A percentile compares a stretch with the other conserved stretches of the same genome.
Evolutionary conservation across 2,888 invertebrate species (phyloP).

Genomic region (Macroteleia sp.): DNA sequence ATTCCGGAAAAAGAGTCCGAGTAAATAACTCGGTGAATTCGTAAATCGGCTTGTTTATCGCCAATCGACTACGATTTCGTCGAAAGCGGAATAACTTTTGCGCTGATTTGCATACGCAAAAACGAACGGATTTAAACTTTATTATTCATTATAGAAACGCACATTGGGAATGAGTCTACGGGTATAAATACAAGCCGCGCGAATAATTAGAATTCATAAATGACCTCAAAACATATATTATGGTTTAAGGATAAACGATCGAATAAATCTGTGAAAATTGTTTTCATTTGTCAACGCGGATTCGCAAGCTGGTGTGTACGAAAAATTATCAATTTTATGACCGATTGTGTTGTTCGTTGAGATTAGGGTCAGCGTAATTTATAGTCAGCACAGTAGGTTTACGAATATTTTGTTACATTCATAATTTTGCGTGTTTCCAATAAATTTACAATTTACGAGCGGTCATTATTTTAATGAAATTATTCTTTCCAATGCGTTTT

Average conservation of each 20-base stretch:
- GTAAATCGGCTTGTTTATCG: not conserved
- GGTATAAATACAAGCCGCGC: not conserved
- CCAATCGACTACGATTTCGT: not conserved
- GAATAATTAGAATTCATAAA: constrained; percentile 30
- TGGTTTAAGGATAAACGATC: constrained; percentile 5
- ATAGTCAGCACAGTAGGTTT: too few species aligned
- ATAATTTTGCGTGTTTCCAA: too few species aligned
- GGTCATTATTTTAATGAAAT: too few species aligned
- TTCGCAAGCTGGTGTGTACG: not conserved
- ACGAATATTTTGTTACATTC: too few species aligned
- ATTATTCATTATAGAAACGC: constrained; percentile 2
- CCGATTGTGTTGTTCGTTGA: not conserved
- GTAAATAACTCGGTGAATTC: not conserved
- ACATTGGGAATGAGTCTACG: not conserved
- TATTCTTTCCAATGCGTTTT: too few species aligned
- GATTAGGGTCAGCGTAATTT: too few species aligned
- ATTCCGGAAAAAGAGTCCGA: not conserved
- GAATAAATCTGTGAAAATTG: constrained; percentile 2
- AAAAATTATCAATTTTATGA: constrained; percentile 5
- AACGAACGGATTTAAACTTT: constrained; percentile 7
- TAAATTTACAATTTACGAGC: too few species aligned
- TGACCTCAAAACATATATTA: constrained; percentile 40
- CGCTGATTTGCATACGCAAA: constrained; percentile 6
- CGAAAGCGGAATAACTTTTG: constrained; percentile 5
- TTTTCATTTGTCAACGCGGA: too few species aligned